Conservation (phyloP, 2,797 vertebrate genomes). For the Brachymystax lenok region DNA sequence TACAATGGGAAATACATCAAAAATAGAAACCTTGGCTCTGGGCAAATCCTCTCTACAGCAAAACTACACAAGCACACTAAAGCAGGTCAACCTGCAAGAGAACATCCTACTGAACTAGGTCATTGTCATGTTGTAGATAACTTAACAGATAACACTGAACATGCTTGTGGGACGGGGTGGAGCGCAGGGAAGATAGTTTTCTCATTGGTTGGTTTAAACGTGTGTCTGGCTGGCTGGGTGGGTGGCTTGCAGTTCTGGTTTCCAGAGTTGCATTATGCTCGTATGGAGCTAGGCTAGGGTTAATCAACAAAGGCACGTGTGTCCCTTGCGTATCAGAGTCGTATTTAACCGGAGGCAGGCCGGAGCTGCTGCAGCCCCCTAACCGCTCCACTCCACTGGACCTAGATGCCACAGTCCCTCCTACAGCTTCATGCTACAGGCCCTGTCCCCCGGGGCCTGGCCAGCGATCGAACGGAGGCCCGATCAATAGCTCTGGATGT, state of each 20-base stretch:
- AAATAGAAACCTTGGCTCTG: constrained; percentile 7
- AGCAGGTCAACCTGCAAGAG: constrained; percentile 5
- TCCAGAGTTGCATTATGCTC: constrained; percentile 23
- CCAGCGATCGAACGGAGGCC: constrained; percentile 64
- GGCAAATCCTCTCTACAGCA: neutral
- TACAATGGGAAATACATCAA: neutral
- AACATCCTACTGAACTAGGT: constrained; percentile 25
- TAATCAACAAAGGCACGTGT: constrained; percentile 39
- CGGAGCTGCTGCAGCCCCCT: constrained; percentile 11
- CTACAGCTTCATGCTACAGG: constrained; percentile 41
- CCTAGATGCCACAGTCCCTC: constrained; percentile 36
- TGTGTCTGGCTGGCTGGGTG: neutral
- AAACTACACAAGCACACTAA: constrained; percentile 23
- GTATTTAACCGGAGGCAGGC: constrained; percentile 28
- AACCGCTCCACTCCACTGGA: neutral
- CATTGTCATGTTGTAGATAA: constrained; percentile 28
- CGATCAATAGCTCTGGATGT: constrained; percentile 72
- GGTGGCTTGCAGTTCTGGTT: constrained; percentile 18
- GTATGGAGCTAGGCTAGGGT: neutral
- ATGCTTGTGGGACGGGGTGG: neutral
- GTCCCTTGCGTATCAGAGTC: constrained; percentile 43
- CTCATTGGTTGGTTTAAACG: constrained; percentile 1
- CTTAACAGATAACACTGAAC: neutral
- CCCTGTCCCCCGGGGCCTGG: constrained; percentile 56
- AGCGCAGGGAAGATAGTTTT: too few species aligned